Evolutionary conservation across 92 coral and sea anemone genomes (phyloP).

Genomic region (Isaurus tuberculatus): DNA sequence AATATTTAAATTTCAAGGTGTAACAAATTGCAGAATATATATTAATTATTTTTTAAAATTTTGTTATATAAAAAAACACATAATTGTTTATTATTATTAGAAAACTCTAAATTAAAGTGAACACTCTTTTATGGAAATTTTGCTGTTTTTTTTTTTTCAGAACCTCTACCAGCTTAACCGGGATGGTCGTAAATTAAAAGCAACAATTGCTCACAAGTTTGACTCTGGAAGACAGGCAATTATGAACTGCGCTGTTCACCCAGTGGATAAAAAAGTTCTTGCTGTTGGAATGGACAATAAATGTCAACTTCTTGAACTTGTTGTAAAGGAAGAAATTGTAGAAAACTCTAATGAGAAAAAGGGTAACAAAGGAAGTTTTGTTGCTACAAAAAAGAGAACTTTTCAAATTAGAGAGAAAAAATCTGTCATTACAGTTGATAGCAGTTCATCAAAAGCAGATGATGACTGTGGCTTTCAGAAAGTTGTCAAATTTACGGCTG

Average conservation of each 20-base stretch:
- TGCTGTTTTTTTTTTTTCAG: conserved; percentile 37
- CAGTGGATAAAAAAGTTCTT: conserved; percentile 63
- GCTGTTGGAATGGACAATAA: conserved; percentile 98
- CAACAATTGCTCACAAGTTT: conserved; percentile 85
- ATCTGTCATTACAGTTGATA: conserved; percentile 69
- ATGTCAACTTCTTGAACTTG: conserved; percentile 87
- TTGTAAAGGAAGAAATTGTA: conserved; percentile 73
- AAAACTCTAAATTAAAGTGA: too few species aligned
- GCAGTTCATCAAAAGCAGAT: conserved; percentile 66
- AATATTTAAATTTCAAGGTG: too few species aligned
- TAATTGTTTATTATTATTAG: too few species aligned
- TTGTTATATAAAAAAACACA: too few species aligned
- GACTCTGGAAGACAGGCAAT: conserved; percentile 94
- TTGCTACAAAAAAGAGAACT: conserved; percentile 70
- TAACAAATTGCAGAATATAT: too few species aligned
- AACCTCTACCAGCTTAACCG: conserved; percentile 82
- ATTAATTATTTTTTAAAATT: too few species aligned
- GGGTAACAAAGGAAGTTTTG: conserved; percentile 68
- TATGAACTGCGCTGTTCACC: conserved; percentile 96
- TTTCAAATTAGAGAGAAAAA: conserved; percentile 65
- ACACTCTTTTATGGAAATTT: neutral
- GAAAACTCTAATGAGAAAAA: conserved; percentile 66
- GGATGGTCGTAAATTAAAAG: conserved; percentile 72
- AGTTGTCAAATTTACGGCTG: conserved; percentile 88
- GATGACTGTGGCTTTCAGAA: conserved; percentile 95